Conservation (phyloP, 2,888 invertebrate genomes). For the Eudemis profundana region DNA sequence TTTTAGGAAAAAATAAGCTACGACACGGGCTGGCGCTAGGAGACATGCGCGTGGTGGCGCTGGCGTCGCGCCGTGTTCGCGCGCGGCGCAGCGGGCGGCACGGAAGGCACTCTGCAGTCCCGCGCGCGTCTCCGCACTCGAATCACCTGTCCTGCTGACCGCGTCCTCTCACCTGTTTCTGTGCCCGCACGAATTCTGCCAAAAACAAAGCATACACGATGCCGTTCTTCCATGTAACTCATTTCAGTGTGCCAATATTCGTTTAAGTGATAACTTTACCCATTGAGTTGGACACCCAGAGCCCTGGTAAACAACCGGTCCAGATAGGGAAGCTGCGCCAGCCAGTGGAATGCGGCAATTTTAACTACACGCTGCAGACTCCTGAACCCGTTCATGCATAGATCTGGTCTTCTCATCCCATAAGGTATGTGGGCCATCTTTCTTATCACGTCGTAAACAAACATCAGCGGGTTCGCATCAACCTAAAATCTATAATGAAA, state of each 20-base stretch:
- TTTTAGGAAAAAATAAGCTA: slow-evolving; percentile 43
- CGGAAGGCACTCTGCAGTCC: slow-evolving; percentile 64
- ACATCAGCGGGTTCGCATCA: background rate
- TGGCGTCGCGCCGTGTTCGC: slow-evolving; percentile 57
- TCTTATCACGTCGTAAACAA: slow-evolving; percentile 19
- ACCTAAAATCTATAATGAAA: background rate
- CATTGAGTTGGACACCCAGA: slow-evolving; percentile 56
- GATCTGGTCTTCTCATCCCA: slow-evolving; percentile 68
- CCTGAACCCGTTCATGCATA: slow-evolving; percentile 77
- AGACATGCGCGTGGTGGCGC: slow-evolving; percentile 72
- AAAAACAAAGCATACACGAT: slow-evolving; percentile 68
- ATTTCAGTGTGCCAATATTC: slow-evolving; percentile 66
- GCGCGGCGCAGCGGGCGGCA: slow-evolving; percentile 45
- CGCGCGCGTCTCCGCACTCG: slow-evolving; percentile 69
- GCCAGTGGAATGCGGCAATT: slow-evolving; percentile 84
- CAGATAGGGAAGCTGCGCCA: slow-evolving; percentile 80
- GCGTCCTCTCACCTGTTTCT: slow-evolving; percentile 53
- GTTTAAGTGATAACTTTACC: slow-evolving; percentile 73
- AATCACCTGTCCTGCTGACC: slow-evolving; percentile 58
- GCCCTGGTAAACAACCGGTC: slow-evolving; percentile 73
- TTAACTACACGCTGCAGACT: slow-evolving; percentile 80
- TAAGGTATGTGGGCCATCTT: slow-evolving; percentile 64
- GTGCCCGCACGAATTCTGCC: slow-evolving; percentile 66
- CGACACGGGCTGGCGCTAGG: slow-evolving; percentile 50
- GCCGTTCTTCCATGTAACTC: slow-evolving; percentile 56